Evolutionary conservation across 2,113 vertebrate genomes (phyloP).

Genomic region (Tiliqua scincoides): DNA sequence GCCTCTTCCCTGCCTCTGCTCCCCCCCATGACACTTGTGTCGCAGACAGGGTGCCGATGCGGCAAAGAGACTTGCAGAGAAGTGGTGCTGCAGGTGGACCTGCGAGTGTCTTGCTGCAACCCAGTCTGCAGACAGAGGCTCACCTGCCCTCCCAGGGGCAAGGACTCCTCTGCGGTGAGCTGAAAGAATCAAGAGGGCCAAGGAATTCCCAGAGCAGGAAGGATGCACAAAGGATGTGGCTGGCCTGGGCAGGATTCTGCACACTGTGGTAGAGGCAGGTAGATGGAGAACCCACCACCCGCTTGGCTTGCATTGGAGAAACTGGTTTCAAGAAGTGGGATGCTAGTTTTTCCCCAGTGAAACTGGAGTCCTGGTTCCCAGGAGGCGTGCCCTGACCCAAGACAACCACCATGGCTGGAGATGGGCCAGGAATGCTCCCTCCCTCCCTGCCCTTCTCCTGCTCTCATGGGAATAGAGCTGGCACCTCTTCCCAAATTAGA

Average conservation of each 20-base stretch:
- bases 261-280: neutral
- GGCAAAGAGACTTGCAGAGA: neutral
- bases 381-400: too few relatives aligned
- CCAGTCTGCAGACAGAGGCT: neutral
- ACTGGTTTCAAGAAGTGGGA: neutral
- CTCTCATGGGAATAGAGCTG: neutral
- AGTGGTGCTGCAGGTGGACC: too few relatives aligned
- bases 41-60: neutral
- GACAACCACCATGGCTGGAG: too few relatives aligned
- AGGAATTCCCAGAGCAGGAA: too few relatives aligned
- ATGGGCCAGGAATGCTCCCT: fast-evolving
- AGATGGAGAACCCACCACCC: neutral
- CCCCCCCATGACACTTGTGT: neutral
- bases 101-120: neutral
- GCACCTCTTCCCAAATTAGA: neutral
- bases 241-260: neutral
- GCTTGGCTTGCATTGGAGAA: neutral
- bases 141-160: neutral
- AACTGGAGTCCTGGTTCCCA: neutral
- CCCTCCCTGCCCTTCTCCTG: too few relatives aligned
- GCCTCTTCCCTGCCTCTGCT: too few relatives aligned
- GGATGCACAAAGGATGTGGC: neutral
- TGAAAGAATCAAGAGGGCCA: too few relatives aligned
- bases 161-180: neutral
- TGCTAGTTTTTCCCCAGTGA: too few relatives aligned